A percentile compares a stretch with the other conserved stretches of the same genome.
Evolutionary conservation across 2,797 vertebrate species (phyloP).

Genomic region (Urocyon cinereoargenteus): DNA sequence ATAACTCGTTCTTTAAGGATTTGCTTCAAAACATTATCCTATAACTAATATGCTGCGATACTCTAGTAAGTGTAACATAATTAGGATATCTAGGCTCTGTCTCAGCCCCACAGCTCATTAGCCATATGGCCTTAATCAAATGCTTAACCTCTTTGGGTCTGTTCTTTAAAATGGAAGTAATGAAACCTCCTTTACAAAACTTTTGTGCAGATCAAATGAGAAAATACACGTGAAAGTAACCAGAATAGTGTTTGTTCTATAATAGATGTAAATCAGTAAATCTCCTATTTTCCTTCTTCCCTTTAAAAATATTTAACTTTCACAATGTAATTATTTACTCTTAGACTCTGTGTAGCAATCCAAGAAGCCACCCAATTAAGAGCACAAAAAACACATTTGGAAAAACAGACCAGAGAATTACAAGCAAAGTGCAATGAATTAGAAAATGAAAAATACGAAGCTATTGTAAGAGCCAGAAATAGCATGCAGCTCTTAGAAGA

Average conservation of each 20-base stretch:
- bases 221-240: conserved; percentile 30
- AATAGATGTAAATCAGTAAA: background rate
- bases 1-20: background rate
- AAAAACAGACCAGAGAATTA: conserved; percentile 92
- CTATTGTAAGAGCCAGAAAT: conserved; percentile 91
- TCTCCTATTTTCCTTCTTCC: background rate
- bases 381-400: conserved; percentile 90
- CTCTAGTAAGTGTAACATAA: background rate
- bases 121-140: background rate
- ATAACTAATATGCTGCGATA: background rate
- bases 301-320: conserved; percentile 58
- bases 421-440: conserved; percentile 88
- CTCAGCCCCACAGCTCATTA: background rate
- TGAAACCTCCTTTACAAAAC: conserved; percentile 4
- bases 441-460: conserved; percentile 93
- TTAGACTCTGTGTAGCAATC: conserved; percentile 90
- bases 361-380: conserved; percentile 91
- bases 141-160: background rate
- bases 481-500: conserved; percentile 95
- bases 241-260: background rate
- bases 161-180: conserved; percentile 49
- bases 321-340: conserved; percentile 58
- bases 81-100: background rate
- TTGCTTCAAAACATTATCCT: background rate
- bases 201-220: conserved; percentile 8